Evolutionary conservation across 1,140 invertebrate species (phyloP).

Genomic region (Teleopsis dalmanni): DNA sequence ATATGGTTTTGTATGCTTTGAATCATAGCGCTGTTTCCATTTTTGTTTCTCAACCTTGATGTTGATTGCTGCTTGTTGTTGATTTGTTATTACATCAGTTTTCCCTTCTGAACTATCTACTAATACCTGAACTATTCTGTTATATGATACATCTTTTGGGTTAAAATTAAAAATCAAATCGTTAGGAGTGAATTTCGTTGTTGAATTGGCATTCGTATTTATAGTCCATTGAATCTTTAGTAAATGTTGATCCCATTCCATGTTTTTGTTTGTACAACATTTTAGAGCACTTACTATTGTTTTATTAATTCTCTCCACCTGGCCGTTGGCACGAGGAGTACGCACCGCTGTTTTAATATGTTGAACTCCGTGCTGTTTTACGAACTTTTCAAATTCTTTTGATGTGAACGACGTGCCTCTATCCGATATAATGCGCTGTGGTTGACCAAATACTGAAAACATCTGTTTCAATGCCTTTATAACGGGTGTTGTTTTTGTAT

Average conservation of each 20-base stretch:
- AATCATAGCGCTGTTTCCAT: no score
- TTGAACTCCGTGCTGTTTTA: constrained; percentile 18
- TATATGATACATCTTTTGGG: background rate
- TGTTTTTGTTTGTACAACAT: background rate
- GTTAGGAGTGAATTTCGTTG: background rate
- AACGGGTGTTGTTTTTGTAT: constrained; percentile 15
- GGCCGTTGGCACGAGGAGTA: constrained; percentile 26
- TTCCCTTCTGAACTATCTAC: no score
- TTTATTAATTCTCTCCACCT: constrained; percentile 16
- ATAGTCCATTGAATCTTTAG: constrained; percentile 5
- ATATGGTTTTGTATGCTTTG: no score
- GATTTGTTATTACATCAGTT: no score
- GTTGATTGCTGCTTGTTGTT: background rate
- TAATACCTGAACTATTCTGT: background rate
- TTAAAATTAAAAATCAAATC: background rate
- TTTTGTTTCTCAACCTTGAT: no score
- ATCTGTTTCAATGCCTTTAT: constrained; percentile 3
- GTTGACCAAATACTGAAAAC: background rate
- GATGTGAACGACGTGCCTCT: constrained; percentile 28
- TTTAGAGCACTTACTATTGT: constrained; percentile 4
- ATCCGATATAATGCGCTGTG: constrained; percentile 23
- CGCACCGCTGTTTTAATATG: constrained; percentile 32
- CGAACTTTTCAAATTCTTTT: constrained; percentile 22
- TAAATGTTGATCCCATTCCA: background rate
- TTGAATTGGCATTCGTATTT: constrained; percentile 1